These are phyloP conservation scores for Augiades crinisus DNA, from an alignment of 2,888 invertebrate species.

Conservation along the genomic window DNA sequence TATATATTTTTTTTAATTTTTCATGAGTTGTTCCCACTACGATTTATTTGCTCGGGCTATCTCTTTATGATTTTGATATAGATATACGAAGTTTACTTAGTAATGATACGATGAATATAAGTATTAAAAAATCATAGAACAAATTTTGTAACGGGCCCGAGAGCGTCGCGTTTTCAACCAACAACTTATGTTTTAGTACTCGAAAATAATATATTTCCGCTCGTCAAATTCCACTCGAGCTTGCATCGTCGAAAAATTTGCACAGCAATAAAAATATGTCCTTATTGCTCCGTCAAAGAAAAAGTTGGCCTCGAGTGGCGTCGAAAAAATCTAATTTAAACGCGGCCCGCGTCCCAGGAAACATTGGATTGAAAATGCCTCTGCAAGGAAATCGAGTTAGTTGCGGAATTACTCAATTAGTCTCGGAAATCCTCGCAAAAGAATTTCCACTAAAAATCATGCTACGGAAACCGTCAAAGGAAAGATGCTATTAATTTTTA, in stretches of 20 bases:
- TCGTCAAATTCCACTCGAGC: not conserved
- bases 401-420: constrained; percentile 46
- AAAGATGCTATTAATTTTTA: not conserved
- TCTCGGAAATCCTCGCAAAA: constrained; percentile 18
- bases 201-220: not conserved
- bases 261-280: constrained; percentile 3
- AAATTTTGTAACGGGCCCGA: no score
- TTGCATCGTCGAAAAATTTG: not conserved
- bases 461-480: not conserved
- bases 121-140: no score
- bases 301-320: constrained; percentile 28
- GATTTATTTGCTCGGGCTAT: no score
- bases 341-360: constrained; percentile 31
- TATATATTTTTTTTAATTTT: no score
- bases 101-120: no score
- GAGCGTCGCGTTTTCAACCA: no score
- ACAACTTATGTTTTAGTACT: no score
- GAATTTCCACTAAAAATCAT: constrained; percentile 12
- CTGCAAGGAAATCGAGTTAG: constrained; percentile 44
- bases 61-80: no score
- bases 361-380: constrained; percentile 40
- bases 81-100: no score
- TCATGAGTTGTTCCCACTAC: no score
- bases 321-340: constrained; percentile 39
- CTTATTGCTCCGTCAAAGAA: constrained; percentile 11